These are phyloP conservation scores for Porites lutea DNA, from an alignment of 64 coral and sea anemone genomes.

Conservation along the genomic window DNA sequence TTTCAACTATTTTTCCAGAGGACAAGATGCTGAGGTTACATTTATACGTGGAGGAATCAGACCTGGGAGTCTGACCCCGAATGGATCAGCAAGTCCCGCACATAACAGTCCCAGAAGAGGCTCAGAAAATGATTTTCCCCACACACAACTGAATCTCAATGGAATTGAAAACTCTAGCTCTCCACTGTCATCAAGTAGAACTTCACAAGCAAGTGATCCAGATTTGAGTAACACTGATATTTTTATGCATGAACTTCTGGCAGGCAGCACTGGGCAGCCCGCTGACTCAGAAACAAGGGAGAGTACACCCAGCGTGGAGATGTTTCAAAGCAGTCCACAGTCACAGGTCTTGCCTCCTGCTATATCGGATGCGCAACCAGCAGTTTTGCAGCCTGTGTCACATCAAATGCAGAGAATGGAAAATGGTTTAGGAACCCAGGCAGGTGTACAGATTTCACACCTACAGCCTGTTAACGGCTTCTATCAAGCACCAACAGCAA, in stretches of 20 bases:
- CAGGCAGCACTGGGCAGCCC: not conserved
- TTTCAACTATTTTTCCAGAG: not conserved
- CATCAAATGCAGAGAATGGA: constrained; percentile 1
- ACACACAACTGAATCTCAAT: not conserved
- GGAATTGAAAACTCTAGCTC: constrained; percentile 29
- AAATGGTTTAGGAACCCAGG: constrained; percentile 2
- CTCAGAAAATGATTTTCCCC: constrained; percentile 12
- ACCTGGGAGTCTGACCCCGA: constrained; percentile 33
- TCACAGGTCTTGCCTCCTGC: constrained; percentile 31
- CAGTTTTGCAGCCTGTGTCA: constrained; percentile 29
- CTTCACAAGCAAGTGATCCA: constrained; percentile 28
- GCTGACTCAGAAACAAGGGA: not conserved
- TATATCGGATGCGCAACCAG: constrained; percentile 36
- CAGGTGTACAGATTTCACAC: not conserved
- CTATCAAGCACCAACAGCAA: constrained; percentile 23
- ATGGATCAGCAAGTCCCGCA: constrained; percentile 10
- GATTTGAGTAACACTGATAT: constrained; percentile 64
- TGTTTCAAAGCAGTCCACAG: constrained; percentile 15
- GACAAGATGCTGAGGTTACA: constrained; percentile 35
- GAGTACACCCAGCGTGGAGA: constrained; percentile 31
- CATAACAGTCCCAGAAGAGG: constrained; percentile 19
- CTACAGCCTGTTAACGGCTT: constrained; percentile 7
- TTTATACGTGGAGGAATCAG: constrained; percentile 15
- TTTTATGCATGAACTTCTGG: constrained; percentile 47
- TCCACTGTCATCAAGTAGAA: constrained; percentile 37